Base-by-base conservation (phyloP, 30 jellyfish, hydroid and myxozoan genomes). In the Aurelia aurita region DNA sequence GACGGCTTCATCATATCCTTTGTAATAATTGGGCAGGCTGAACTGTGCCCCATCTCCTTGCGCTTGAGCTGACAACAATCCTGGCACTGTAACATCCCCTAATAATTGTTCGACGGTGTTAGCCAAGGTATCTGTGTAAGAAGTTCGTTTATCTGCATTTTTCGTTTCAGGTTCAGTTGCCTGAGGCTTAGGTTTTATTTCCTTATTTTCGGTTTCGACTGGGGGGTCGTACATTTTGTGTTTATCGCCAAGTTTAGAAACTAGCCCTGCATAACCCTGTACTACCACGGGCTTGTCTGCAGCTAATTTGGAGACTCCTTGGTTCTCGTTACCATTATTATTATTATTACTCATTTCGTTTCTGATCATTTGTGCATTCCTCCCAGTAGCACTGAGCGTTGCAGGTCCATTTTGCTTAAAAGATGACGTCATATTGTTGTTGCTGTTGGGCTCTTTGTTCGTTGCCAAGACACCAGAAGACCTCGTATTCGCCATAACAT, bases 21-120 rank as follows among this genome's bases (percentile, higher is more conserved):
- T 39, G 9, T 39, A 39, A 39, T 39, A 39, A 5, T 39, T 6
- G 1, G 51, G 51, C 51, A 39, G 16, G 9, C 9, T 39, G 9
- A 39, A 39, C 16, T 5, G 51, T 6, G 51, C 9, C 1, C 51
- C 15, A 39, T 39, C 51, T 39, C 16, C 16, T 39, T 39, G 51
- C 51, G 9, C 9, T 39, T 39, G 68, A 6, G 62, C 88, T 3
- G 78, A 27, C 62, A 77, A 70, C 69, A 77, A 35, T 22, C 53
- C 69, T 9, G 88, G 88, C 0, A 77, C 79, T 22, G 79, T 58
- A 61, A 77, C 64, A 20, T 72, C 88, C 20, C 65, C 21, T 21
- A 77, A 44, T 26, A 54, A 53, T 21, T 77, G 76, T 61, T 77
- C 88, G 1, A 77, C 88, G 13, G 88, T 58, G 6, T 60, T 43